Evolutionary conservation across 2,888 invertebrate species (phyloP), one percentile per base, ranked within the genome.

Genomic region (Antitype chi): DNA sequence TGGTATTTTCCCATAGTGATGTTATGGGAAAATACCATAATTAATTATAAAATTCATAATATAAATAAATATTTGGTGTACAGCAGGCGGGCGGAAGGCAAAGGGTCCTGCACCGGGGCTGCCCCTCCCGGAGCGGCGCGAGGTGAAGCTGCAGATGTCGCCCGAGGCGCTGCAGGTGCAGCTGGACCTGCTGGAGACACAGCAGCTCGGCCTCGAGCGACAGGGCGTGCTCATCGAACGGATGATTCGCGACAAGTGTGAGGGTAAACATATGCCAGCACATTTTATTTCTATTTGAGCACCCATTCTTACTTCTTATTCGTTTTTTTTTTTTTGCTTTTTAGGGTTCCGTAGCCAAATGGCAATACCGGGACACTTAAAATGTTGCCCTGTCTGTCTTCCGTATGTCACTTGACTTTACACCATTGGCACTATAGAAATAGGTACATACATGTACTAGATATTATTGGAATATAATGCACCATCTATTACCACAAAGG

Each of bases 211-310:
- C 28, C 96, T 99, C 70, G 99, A 99, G 93, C 97, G 98, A 78
- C 98, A 99, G 93, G 99, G 99, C 63, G 98, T 99, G n/a, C 97
- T 98, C 86, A 97, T 99, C 87, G 99, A 99, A 93, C 98, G 98
- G 91, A 98, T 98, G 94, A 99, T 99, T 87, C 97, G 99, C 88
- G 98, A 98, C 92, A 98, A 98, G 95, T 98, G 98, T 92, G 98
- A 98, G 95, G 96, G 96, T 96, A 95, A 94, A 93, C 91, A 90
- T 88, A 80, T 78, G 86, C 85, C 43, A 83, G 94, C 94, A 94
- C 94, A 78, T 81, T 90, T 76, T 84, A 74, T 81, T 80, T 78
- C 76, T 72, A 69, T 84, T 84, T 69, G 60, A 76, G 86, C 84
- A 87, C 87, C 66, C 72, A 71, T 69, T 76, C 62, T 77, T 66